A percentile compares a stretch with the other conserved stretches of the same genome.
phyloP scores from a whole-genome alignment of 2,113 vertebrate species.

The Naja naja region DNA sequence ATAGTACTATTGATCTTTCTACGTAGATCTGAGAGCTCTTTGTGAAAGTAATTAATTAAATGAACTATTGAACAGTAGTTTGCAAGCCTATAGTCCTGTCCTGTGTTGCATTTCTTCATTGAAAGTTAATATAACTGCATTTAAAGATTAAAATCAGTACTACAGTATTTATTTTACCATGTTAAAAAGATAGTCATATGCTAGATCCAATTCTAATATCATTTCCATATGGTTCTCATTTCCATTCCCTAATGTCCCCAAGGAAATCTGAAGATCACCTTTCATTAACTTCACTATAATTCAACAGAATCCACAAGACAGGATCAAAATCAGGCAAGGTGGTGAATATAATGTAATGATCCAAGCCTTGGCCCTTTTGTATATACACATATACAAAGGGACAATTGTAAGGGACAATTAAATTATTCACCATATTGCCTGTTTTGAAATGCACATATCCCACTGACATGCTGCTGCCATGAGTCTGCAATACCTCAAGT shows the following conservation, averaged over 20 bases:
- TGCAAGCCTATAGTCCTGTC: background rate
- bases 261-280: background rate
- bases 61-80: background rate
- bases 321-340: background rate
- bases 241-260: background rate
- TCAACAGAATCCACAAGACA: background rate
- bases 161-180: background rate
- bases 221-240: background rate
- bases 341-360: background rate
- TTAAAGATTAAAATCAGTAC: background rate
- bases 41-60: background rate
- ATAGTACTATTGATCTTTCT: background rate
- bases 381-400: background rate
- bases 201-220: background rate
- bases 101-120: background rate
- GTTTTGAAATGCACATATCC: background rate
- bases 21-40: background rate
- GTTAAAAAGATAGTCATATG: background rate
- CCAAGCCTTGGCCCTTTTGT: background rate
- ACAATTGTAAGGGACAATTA: too few species aligned
- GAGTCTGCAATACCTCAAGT: background rate
- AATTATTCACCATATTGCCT: background rate
- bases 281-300: background rate
- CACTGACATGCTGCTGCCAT: background rate
- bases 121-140: background rate